These are phyloP conservation scores for Tetramorium alpestre DNA, from an alignment of 1,140 invertebrate genomes.

Conservation along the genomic window DNA sequence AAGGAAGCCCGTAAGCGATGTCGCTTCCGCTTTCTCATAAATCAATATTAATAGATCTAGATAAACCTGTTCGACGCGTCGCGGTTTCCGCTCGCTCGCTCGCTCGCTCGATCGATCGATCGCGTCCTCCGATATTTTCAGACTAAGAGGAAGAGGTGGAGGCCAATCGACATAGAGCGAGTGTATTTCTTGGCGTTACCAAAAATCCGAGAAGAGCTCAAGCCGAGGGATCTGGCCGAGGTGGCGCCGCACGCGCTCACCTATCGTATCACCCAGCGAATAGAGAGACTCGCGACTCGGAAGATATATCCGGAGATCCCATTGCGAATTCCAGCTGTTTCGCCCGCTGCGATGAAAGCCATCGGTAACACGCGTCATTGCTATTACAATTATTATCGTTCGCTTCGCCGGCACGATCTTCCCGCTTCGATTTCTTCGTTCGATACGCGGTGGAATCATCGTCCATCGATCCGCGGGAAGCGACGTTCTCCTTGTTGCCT, in stretches of 20 bases:
- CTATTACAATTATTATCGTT: not conserved
- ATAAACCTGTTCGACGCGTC: slow-evolving; percentile 4
- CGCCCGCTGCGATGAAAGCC: slow-evolving; percentile 63
- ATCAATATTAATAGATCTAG: slow-evolving; percentile 47
- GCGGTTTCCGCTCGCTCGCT: slow-evolving; percentile 5
- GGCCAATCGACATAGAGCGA: slow-evolving; percentile 53
- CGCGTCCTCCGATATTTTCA: slow-evolving; percentile 38
- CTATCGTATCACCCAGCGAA: slow-evolving; percentile 71
- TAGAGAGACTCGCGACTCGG: slow-evolving; percentile 55
- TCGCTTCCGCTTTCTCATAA: not conserved
- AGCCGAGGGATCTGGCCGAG: slow-evolving; percentile 65
- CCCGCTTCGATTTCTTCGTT: slow-evolving; percentile 5
- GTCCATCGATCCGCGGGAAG: not conserved
- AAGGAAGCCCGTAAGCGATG: slow-evolving; percentile 60
- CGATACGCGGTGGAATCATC: not conserved
- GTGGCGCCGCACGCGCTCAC: slow-evolving; percentile 71
- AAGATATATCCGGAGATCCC: not conserved
- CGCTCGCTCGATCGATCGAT: slow-evolving; percentile 37
- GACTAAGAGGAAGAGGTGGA: slow-evolving; percentile 58
- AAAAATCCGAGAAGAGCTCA: slow-evolving; percentile 10
- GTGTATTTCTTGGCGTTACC: slow-evolving; percentile 71
- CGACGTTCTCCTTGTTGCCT: not conserved
- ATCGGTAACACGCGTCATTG: slow-evolving; percentile 55
- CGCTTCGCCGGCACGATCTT: not conserved
- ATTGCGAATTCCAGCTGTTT: slow-evolving; percentile 64